A percentile compares a stretch with the other conserved stretches of the same genome.
Evolutionary conservation across 2,888 invertebrate genomes (phyloP).

Genomic region (Ctenicera cuprea): DNA sequence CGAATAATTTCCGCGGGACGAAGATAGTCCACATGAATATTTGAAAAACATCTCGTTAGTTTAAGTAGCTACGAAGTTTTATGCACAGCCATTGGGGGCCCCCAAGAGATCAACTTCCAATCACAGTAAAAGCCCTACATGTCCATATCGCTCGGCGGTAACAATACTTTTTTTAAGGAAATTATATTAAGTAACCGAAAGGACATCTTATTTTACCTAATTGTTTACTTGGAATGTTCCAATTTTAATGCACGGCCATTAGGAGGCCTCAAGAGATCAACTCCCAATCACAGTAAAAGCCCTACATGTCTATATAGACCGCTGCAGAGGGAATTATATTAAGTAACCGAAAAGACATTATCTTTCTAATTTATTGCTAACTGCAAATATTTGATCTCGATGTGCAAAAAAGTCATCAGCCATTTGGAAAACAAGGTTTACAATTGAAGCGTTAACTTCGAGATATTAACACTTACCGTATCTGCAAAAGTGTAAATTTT

Average conservation of each 20-base stretch:
- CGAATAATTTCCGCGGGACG: conserved; percentile 17
- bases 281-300: conserved; percentile 47
- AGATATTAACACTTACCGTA: too few species aligned
- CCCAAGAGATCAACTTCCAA: conserved; percentile 37
- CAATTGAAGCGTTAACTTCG: too few species aligned
- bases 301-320: conserved; percentile 11
- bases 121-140: conserved; percentile 44
- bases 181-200: conserved; percentile 2
- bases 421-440: too few species aligned
- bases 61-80: conserved; percentile 35
- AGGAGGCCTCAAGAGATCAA: conserved; percentile 14
- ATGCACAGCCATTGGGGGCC: conserved; percentile 8
- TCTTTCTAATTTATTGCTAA: too few species aligned
- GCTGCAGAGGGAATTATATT: not conserved
- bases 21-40: conserved; percentile 31
- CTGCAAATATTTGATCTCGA: too few species aligned
- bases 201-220: not conserved
- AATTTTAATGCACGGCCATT: not conserved
- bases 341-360: not conserved
- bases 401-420: too few species aligned
- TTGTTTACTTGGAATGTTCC: conserved; percentile 2
- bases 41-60: conserved; percentile 35
- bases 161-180: conserved; percentile 13
- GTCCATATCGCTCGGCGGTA: not conserved
- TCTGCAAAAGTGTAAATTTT: too few species aligned